Percentiles rank a stretch among this genome's conserved stretches.
These are phyloP conservation scores for Ariopsis seemanni DNA, from an alignment of 2,113 vertebrate species.

Conservation along the genomic window DNA sequence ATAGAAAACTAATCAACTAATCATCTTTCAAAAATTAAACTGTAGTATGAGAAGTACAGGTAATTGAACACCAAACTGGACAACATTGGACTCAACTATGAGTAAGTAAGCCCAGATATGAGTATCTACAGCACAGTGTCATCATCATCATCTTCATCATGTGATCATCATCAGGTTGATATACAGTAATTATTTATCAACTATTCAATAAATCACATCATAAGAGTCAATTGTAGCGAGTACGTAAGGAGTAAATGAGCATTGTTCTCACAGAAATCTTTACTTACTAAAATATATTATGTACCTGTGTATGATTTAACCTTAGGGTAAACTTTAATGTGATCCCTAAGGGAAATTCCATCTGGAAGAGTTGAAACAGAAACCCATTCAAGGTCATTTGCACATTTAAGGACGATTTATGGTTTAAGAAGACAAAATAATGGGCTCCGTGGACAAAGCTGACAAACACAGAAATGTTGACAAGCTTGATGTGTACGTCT, in stretches of 20 bases:
- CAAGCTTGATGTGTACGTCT: neutral
- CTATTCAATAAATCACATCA: neutral
- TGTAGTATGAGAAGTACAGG: neutral
- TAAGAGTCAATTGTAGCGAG: neutral
- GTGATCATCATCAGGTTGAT: neutral
- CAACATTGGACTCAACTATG: neutral
- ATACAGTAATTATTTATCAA: neutral
- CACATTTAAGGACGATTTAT: slow-evolving; percentile 8
- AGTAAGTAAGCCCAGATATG: neutral
- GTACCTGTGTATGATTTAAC: slow-evolving; percentile 19
- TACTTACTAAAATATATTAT: slow-evolving; percentile 32
- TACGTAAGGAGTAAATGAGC: neutral
- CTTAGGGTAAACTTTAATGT: slow-evolving; percentile 36
- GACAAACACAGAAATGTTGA: neutral
- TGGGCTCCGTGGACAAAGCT: slow-evolving; percentile 2
- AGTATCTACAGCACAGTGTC: neutral
- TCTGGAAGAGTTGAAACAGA: slow-evolving; percentile 1
- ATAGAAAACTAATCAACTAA: neutral
- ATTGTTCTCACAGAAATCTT: slow-evolving; percentile 20
- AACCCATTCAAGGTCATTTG: slow-evolving; percentile 39
- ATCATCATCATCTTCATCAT: neutral
- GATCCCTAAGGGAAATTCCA: slow-evolving; percentile 23
- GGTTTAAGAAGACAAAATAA: slow-evolving; percentile 18
- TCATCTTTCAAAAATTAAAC: too few species aligned
- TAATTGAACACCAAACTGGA: neutral